Evolutionary conservation across 2,888 invertebrate species (phyloP).

Genomic region (Polymixis lichenea): DNA sequence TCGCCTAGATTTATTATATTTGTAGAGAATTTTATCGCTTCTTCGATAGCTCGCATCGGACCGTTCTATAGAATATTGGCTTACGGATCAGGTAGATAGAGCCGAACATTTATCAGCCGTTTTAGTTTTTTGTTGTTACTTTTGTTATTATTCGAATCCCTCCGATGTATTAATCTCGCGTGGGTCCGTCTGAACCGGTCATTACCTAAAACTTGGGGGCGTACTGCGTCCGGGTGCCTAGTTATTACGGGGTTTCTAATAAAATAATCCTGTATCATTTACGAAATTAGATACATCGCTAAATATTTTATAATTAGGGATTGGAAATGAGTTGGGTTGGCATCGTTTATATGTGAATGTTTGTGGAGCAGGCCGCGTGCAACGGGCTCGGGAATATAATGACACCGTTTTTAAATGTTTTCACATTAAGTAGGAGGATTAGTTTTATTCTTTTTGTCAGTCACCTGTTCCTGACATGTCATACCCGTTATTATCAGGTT

Average conservation of each 20-base stretch:
- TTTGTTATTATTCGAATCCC: conserved; percentile 88
- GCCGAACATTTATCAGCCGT: conserved; percentile 86
- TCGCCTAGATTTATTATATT: conserved; percentile 89
- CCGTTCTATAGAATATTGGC: conserved; percentile 75
- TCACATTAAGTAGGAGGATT: conserved; percentile 68
- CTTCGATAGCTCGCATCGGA: conserved; percentile 77
- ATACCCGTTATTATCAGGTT: conserved; percentile 81
- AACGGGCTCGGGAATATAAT: conserved; percentile 74
- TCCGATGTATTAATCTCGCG: conserved; percentile 89
- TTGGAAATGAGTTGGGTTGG: conserved; percentile 81
- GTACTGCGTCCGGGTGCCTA: conserved; percentile 88
- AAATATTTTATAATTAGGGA: conserved; percentile 90
- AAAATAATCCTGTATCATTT: conserved; percentile 88
- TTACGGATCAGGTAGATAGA: conserved; percentile 86
- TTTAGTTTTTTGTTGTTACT: conserved; percentile 87
- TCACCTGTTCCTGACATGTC: conserved; percentile 69
- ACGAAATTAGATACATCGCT: conserved; percentile 89
- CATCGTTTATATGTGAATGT: conserved; percentile 80
- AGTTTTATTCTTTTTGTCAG: conserved; percentile 73
- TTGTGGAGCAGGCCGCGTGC: conserved; percentile 76
- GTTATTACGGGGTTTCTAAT: conserved; percentile 89
- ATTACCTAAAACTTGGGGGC: conserved; percentile 89
- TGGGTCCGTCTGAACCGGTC: conserved; percentile 86
- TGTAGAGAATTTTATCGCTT: conserved; percentile 86
- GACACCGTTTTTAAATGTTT: conserved; percentile 76